Evolutionary conservation across 1,140 invertebrate genomes (phyloP), one percentile per base, ranked within the genome.

Genomic region (Thalassaphorura encarpata): DNA sequence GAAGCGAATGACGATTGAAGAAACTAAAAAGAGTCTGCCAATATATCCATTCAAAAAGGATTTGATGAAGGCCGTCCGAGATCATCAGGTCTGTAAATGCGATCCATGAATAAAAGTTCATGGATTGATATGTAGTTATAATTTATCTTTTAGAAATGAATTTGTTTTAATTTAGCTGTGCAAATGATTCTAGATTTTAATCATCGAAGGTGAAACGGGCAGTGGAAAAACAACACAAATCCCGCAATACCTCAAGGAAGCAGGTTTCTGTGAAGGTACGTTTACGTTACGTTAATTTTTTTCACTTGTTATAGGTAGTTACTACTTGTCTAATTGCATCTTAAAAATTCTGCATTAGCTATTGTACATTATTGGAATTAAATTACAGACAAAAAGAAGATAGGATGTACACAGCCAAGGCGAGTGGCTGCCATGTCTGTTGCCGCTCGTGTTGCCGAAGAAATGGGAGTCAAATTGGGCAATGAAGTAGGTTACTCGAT

Each of bases 161-260:
- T 40, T 40, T 26, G 29, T n/a, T 26, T 43, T 46, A 39, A 36
- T 60, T 55, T 57, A 4, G 15, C n/a, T 53, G 4, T 52, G 51
- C 46, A 40, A 79, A 73, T n/a, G n/a, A n/a, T n/a, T n/a, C n/a
- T n/a, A n/a, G n/a, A 77, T 91, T 60, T 72, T 97, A 0, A 98
- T 99, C 63, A 90, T 99, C 61, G 94, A 97, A 76, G 97, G 97
- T 45, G 95, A 98, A 78, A 97, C 94, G 18, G 94, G 94, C 0
- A 93, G 89, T 18, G 94, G 96, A 4, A 98, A 98, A 79, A 99
- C 96, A 0, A 99, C 96, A 4, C 96, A 99, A 75, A 90, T 99
- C 61, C 93, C 96, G 8, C 96, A 99, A 71, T 99, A 97, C 75
- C 75, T 99, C 0, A 79, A 91, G 69, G 88, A 99, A 69, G 85